These are phyloP conservation scores for Melanotaenia duboulayi DNA, from an alignment of 2,113 vertebrate genomes.

Conservation along the genomic window DNA sequence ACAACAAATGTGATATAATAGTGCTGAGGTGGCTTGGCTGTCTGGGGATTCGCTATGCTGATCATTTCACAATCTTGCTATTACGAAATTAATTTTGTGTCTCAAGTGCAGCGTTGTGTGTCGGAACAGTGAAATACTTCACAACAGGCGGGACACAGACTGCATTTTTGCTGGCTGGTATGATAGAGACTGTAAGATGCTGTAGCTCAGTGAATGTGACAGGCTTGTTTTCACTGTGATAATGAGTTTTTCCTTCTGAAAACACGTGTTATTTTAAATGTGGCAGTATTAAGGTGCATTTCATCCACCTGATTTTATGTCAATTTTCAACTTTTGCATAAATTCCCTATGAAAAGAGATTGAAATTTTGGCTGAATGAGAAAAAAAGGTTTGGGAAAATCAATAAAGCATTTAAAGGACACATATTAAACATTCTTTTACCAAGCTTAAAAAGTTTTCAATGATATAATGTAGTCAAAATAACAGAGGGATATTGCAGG, in stretches of 20 bases:
- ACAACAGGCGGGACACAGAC: slow-evolving; percentile 22
- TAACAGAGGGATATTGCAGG: no score
- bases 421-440: no score
- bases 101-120: slow-evolving; percentile 45
- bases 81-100: slow-evolving; percentile 62
- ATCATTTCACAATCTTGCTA: slow-evolving; percentile 41
- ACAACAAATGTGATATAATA: slow-evolving; percentile 54
- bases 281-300: background rate
- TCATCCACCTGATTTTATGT: background rate
- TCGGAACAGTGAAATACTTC: slow-evolving; percentile 15
- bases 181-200: slow-evolving; percentile 26
- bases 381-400: no score
- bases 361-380: background rate
- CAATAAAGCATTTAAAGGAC: no score
- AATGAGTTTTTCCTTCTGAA: slow-evolving; percentile 28
- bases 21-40: slow-evolving; percentile 28
- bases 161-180: slow-evolving; percentile 2
- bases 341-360: background rate
- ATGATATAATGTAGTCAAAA: no score
- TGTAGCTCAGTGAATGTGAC: slow-evolving; percentile 39
- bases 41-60: slow-evolving; percentile 27
- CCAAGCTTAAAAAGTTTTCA: no score
- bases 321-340: background rate
- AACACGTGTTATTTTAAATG: background rate
- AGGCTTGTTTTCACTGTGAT: slow-evolving; percentile 17